phyloP scores from a whole-genome alignment of 2,888 invertebrate species.

The Meandrusa payeni region DNA sequence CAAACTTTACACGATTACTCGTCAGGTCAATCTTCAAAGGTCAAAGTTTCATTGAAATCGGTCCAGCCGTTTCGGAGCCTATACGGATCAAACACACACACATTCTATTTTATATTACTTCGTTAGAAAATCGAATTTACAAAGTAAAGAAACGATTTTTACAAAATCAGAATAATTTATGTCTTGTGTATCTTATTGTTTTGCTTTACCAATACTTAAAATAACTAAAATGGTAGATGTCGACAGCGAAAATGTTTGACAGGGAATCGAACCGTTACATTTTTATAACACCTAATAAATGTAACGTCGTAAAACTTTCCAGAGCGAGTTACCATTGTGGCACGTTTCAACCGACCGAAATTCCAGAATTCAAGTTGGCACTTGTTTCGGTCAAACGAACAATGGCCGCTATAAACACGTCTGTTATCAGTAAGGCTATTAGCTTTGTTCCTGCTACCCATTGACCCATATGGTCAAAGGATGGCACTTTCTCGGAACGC shows the following conservation, averaged over 20 bases:
- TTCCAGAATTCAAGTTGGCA: slow-evolving; percentile 32
- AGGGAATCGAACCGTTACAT: slow-evolving; percentile 41
- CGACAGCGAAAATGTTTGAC: slow-evolving; percentile 1
- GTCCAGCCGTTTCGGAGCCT: too few relatives aligned
- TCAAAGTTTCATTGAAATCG: too few relatives aligned
- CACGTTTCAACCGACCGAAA: slow-evolving; percentile 25
- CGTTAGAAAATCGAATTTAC: too few relatives aligned
- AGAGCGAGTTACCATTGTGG: slow-evolving; percentile 41
- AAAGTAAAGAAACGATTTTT: too few relatives aligned
- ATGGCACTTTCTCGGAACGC: slow-evolving; percentile 38
- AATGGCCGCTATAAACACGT: slow-evolving; percentile 16
- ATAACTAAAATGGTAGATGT: too few relatives aligned
- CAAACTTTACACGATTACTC: too few relatives aligned
- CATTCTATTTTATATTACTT: too few relatives aligned
- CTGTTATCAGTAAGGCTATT: slow-evolving; percentile 11
- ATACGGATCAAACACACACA: too few relatives aligned
- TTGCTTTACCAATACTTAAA: too few relatives aligned
- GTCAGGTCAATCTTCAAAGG: too few relatives aligned
- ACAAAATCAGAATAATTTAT: too few relatives aligned
- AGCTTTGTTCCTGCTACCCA: slow-evolving; percentile 17
- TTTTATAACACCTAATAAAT: slow-evolving; percentile 39
- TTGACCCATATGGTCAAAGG: slow-evolving; percentile 25
- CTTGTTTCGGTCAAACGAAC: slow-evolving; percentile 33
- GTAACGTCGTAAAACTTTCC: slow-evolving; percentile 50
- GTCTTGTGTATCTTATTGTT: too few relatives aligned